Percentiles rank a stretch among this genome's conserved stretches.
Conservation (phyloP, 30 jellyfish, hydroid and myxozoan genomes). For the Catostylus mosaicus region DNA sequence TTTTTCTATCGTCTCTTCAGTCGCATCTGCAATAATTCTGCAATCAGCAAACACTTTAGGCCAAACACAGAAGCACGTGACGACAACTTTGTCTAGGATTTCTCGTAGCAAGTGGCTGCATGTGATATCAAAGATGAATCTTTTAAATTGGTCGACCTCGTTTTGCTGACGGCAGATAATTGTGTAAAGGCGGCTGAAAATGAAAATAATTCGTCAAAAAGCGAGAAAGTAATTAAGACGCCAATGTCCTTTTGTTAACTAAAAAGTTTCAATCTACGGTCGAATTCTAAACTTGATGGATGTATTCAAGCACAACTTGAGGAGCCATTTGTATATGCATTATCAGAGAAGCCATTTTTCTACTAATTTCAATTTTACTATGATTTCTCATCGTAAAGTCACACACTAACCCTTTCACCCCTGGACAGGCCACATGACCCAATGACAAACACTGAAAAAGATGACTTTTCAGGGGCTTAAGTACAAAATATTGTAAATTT, state of each 20-base stretch:
- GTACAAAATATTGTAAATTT: too few relatives aligned
- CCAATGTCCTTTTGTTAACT: not conserved
- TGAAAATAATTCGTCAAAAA: not conserved
- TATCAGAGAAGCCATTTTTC: too few relatives aligned
- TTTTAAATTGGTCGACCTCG: constrained; percentile 5
- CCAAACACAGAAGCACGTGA: constrained; percentile 58
- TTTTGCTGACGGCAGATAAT: constrained; percentile 39
- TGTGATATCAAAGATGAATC: constrained; percentile 23
- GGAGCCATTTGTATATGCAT: too few relatives aligned
- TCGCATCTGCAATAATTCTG: not conserved
- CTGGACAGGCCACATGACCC: too few relatives aligned
- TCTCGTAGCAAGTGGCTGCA: not conserved
- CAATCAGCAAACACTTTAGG: constrained; percentile 30
- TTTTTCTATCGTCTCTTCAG: not conserved
- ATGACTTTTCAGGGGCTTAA: too few relatives aligned
- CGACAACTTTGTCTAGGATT: constrained; percentile 7
- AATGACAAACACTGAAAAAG: too few relatives aligned
- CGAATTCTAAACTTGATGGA: too few relatives aligned
- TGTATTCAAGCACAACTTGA: too few relatives aligned
- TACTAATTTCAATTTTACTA: too few relatives aligned
- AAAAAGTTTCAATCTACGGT: too few relatives aligned
- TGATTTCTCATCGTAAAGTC: too few relatives aligned
- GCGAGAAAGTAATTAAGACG: not conserved
- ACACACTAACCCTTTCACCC: too few relatives aligned
- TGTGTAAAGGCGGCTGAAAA: constrained; percentile 51